Evolutionary conservation across 2,888 invertebrate genomes (phyloP), one percentile per base, ranked within the genome.

Genomic region (Microchrysa polita): DNA sequence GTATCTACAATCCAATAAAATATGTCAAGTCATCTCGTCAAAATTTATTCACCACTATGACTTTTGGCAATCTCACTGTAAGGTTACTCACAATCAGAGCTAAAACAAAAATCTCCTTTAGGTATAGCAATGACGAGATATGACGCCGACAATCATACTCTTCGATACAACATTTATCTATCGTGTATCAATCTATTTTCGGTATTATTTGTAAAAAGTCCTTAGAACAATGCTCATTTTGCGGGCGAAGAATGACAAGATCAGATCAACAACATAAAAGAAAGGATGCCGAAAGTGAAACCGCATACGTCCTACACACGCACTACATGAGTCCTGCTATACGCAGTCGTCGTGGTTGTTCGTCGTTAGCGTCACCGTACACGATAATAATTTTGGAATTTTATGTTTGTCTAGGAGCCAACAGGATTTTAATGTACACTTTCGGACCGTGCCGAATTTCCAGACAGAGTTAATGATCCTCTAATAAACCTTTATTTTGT

Each of bases 381-480:
- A 65, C 48, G 48, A n/a, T 34, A 52, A 53, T 34, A 42, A 40
- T 55, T 67, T 40, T 27, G 52, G 55, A 57, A 69, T 69, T 57
- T 69, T 57, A 72, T 72, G 63, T 72, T 72, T 72, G 72, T 55
- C 72, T 72, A 72, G 72, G 63, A 63, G 9, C 12, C 59, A 16
- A 34, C 27, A 34, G 27, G 22, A 20, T 55, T 57, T n/a, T 57
- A 55, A 34, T 69, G 69, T 69, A 40, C 69, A 55, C 34, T 48
- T 63, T 72, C 44, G n/a, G 40, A 72, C 48, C 63, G 42, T 72
- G 55, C 40, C 72, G 60, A 72, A 72, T 72, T 34, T 40, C 72
- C 60, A 72, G 72, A 72, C 72, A 72, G 34, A 72, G 72, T 72
- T 72, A 72, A 72, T 72, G 72, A 72, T 72, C 69, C 57, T 69